These are phyloP conservation scores for Clarias macrocephalus DNA, from an alignment of 2,113 vertebrate species.

Conservation along the genomic window DNA sequence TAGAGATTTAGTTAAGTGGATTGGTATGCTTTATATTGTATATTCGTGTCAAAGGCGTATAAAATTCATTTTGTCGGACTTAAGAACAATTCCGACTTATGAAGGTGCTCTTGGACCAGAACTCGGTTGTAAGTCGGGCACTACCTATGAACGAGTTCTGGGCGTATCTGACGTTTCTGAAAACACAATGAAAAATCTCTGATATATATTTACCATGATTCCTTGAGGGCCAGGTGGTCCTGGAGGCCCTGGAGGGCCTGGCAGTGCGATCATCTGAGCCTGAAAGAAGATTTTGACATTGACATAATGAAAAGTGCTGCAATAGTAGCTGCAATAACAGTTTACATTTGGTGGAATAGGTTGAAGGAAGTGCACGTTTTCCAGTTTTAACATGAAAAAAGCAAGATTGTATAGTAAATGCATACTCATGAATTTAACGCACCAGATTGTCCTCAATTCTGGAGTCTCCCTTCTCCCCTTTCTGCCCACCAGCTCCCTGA, in stretches of 20 bases:
- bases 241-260: slow-evolving; percentile 84
- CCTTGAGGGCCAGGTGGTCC: slow-evolving; percentile 77
- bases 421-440: slow-evolving; percentile 56
- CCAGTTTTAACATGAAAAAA: neutral
- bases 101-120: no score
- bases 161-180: no score
- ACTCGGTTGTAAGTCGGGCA: no score
- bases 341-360: slow-evolving; percentile 16
- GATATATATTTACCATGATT: slow-evolving; percentile 62
- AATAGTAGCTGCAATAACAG: neutral
- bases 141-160: no score
- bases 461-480: slow-evolving; percentile 86
- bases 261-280: slow-evolving; percentile 86
- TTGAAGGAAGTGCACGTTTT: neutral
- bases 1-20: no score
- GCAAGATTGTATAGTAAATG: neutral
- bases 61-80: no score
- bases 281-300: slow-evolving; percentile 43
- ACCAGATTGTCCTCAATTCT: slow-evolving; percentile 87
- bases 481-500: slow-evolving; percentile 84
- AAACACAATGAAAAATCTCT: neutral
- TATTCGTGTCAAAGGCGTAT: no score
- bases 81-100: no score
- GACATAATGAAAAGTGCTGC: neutral
- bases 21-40: no score